Evolutionary conservation across 1,140 invertebrate species (phyloP).

Genomic region (Macrobrachium rosenbergii): DNA sequence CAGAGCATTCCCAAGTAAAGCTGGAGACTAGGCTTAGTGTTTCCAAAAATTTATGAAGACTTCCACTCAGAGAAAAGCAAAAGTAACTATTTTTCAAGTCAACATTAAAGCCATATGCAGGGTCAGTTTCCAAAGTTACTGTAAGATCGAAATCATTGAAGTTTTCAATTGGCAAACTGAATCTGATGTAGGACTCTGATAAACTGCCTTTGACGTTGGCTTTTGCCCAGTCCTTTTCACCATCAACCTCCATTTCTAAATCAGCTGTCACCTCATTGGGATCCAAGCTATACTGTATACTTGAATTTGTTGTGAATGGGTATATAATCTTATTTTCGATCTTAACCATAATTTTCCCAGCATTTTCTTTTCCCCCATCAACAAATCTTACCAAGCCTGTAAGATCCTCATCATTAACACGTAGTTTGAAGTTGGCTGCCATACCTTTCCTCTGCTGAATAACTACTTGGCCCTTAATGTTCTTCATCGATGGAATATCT

Average conservation of each 20-base stretch:
- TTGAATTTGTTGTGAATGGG: constrained; percentile 25
- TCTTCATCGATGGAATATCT: constrained; percentile 12
- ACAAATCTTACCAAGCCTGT: constrained; percentile 17
- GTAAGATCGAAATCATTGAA: constrained; percentile 36
- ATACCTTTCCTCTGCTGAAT: constrained; percentile 23
- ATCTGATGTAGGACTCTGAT: constrained; percentile 23
- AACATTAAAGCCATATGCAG: neutral
- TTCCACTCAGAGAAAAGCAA: constrained; percentile 30
- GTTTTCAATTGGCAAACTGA: constrained; percentile 27
- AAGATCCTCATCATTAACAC: constrained; percentile 30
- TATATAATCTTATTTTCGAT: constrained; percentile 29
- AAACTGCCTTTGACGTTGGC: constrained; percentile 40
- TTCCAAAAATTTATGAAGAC: constrained; percentile 10
- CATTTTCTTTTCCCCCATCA: neutral
- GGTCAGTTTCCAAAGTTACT: constrained; percentile 16
- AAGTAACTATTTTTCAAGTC: neutral
- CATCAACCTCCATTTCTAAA: constrained; percentile 36
- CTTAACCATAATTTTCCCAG: constrained; percentile 9
- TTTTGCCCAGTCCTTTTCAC: constrained; percentile 23
- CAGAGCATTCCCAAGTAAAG: neutral
- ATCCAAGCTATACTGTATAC: constrained; percentile 4
- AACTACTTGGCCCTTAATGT: neutral
- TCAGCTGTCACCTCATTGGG: constrained; percentile 6
- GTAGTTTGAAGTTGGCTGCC: constrained; percentile 24
- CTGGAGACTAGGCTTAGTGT: neutral